These are phyloP conservation scores for Ridgeia piscesae DNA, from an alignment of 1,140 invertebrate species.

Conservation along the genomic window DNA sequence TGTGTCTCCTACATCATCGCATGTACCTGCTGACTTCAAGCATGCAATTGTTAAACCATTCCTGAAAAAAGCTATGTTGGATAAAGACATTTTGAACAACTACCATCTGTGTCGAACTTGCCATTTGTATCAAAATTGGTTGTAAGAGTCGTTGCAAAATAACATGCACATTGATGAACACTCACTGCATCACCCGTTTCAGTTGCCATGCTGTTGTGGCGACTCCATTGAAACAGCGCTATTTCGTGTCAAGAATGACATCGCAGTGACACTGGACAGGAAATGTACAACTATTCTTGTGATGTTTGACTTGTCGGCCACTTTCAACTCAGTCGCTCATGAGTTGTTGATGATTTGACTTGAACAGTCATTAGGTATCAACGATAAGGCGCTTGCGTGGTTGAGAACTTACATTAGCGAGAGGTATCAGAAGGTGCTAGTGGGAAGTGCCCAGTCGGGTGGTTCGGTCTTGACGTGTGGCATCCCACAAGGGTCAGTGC, in stretches of 20 bases:
- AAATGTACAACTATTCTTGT: conserved; percentile 10
- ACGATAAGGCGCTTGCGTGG: no score
- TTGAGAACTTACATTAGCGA: no score
- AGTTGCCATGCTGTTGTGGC: not conserved
- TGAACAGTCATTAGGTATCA: no score
- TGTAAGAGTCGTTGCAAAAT: not conserved
- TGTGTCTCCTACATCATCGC: not conserved
- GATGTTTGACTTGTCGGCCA: not conserved
- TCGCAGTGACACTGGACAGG: not conserved
- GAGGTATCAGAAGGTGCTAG: no score
- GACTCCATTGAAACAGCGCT: conserved; percentile 5
- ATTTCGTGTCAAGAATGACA: not conserved
- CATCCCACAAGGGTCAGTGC: no score
- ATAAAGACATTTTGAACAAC: conserved; percentile 11
- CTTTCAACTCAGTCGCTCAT: not conserved
- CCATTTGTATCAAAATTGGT: not conserved
- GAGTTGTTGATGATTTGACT: not conserved
- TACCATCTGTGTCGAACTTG: not conserved
- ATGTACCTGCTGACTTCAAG: conserved; percentile 9
- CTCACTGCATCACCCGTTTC: not conserved
- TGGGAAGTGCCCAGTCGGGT: no score
- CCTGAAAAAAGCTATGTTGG: not conserved
- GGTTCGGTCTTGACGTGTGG: no score
- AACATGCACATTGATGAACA: not conserved
- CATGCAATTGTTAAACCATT: conserved; percentile 7